Evolutionary conservation across 2,113 vertebrate genomes (phyloP), one percentile per base, ranked within the genome.

Genomic region (Azemiops feae): DNA sequence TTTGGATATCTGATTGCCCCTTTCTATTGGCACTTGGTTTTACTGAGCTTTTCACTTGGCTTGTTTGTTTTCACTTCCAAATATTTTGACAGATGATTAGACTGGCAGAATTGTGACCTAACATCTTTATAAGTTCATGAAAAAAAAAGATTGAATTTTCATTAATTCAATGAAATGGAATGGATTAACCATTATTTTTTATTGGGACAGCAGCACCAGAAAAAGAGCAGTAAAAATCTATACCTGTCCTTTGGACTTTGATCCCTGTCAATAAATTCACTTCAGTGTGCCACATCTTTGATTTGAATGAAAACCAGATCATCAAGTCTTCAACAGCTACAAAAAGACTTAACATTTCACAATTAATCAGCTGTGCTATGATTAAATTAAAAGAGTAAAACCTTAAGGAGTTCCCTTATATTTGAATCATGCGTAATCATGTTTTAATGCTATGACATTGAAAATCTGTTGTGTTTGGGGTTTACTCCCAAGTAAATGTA

Each of bases 291-390:
- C 94, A 94, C 94, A 93, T 91, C 94, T 53, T 53, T 88, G 27
- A 54, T 96, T 95, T 96, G 94, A 96, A 96, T 95, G 94, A 81
- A 91, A 94, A 97, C 96, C 95, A 96, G 96, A 96, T 93, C 69
- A 10, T 91, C 86, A 91, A 93, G 89, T 95, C 92, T 96, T 91
- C n/a, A 0, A 34, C 93, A 93, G 93, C 93, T 94, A 94, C 89
- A 93, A 0, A 5, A 18, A 39, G 45, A 92, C 74, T 64, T 90
- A 91, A 54, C 0, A 0, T 16, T 88, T 95, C 93, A 54, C 90
- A 89, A 2, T 39, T 92, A 86, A 45, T 91, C 39, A 39, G 6
- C 50, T 53, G 16, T 20, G 30, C 27, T 8, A 87, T 52, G 86
- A 87, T 87, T 43, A 34, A 69, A 69, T 43, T 50, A 30, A 27